Evolutionary conservation across 1,140 invertebrate genomes (phyloP).

Genomic region (Caenorhabditis latens): DNA sequence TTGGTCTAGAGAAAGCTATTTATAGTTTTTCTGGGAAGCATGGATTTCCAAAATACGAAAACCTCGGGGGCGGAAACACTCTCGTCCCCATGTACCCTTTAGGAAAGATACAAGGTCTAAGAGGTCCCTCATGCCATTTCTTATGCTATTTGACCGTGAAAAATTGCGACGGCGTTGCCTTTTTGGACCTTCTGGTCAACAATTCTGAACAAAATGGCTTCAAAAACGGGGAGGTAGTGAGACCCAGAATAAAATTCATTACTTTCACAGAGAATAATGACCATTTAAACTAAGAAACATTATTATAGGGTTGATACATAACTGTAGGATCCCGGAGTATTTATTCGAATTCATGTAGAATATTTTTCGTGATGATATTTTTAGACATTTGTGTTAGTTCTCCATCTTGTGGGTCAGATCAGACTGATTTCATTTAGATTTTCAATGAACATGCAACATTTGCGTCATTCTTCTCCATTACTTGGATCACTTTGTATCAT

Average conservation of each 20-base stretch:
- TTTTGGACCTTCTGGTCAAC: constrained; percentile 15
- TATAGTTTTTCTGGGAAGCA: neutral
- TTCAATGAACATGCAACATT: too few relatives aligned
- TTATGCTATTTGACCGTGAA: constrained; percentile 47
- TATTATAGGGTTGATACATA: too few relatives aligned
- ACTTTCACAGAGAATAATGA: too few relatives aligned
- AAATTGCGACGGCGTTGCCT: constrained; percentile 17
- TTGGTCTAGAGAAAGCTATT: neutral
- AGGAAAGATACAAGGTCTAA: constrained; percentile 22
- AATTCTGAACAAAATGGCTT: neutral
- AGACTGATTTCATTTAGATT: too few relatives aligned
- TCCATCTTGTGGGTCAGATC: too few relatives aligned
- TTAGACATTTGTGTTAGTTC: too few relatives aligned
- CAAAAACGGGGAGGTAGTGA: neutral
- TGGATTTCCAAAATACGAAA: constrained; percentile 31
- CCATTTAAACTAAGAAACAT: too few relatives aligned
- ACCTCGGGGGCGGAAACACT: constrained; percentile 20
- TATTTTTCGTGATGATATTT: too few relatives aligned
- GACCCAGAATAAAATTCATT: neutral
- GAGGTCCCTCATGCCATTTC: constrained; percentile 44
- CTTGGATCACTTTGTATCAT: constrained; percentile 14
- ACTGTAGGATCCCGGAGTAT: too few relatives aligned
- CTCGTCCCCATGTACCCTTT: neutral
- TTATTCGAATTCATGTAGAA: too few relatives aligned
- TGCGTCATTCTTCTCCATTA: neutral